Evolutionary conservation across 2,797 vertebrate species (phyloP), one percentile per base, ranked within the genome.

Genomic region (Heterohyrax brucei): DNA sequence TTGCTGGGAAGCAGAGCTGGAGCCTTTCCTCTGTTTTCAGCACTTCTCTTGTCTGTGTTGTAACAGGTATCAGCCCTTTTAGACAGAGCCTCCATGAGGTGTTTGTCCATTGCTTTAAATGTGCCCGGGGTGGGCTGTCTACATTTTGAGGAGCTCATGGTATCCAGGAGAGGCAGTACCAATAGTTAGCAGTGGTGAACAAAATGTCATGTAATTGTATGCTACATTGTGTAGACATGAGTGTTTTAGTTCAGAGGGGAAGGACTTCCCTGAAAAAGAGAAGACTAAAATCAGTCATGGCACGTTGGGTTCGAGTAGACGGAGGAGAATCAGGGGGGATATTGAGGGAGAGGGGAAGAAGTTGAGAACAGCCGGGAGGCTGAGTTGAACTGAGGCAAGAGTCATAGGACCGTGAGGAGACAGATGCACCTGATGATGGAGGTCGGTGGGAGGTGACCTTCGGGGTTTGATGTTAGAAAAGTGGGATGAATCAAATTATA

Each of bases 101-200:
- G 5, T 48, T 95, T 95, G 50, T 85, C 48, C 18, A 61, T 46
- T 64, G 48, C 64, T 46, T 87, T 95, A 77, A 87, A 19, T 81
- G 50, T 88, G 59, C 83, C 61, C 64, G 79, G 39, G 39, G 70
- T 44, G 33, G 19, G 3, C 39, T 28, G 14, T 79, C 5, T 94
- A 46, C 28, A 21, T 46, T 92, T 80, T 82, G 59, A 88, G 73
- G n/a, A 82, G 77, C 30, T 94, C 39, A 13, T 30, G 10, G 50
- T 73, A 76, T 83, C 24, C 61, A 80, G 79, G 59, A 92, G 18
- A 77, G 30, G 21, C 21, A 83, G 64, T 39, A 93, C 28, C 73
- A 39, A 39, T 14, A 10, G 59, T 82, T 89, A 78, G 84, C 80
- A 93, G 4, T 1, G 4, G 76, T 66, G n/a, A 91, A 79, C 50